Percentiles rank a stretch among this genome's conserved stretches.
Conservation (phyloP, 2,888 invertebrate genomes). For the Amorpha juglandis region DNA sequence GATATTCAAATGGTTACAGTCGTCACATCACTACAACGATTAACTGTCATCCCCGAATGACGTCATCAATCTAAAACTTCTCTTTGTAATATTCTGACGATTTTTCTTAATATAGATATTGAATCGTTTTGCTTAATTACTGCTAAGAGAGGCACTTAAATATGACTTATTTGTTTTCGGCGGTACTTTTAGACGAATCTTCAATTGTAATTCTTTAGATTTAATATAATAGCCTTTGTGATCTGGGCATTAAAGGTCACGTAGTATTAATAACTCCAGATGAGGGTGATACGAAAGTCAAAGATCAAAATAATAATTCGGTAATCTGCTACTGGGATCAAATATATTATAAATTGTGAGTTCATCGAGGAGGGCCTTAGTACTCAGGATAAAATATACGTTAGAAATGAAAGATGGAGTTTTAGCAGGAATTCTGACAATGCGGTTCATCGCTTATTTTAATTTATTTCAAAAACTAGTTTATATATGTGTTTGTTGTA, state of each 20-base stretch:
- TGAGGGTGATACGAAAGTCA: not conserved
- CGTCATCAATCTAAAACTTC: conserved; percentile 10
- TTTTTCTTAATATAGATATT: conserved; percentile 7
- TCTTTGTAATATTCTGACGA: conserved; percentile 7
- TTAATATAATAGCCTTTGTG: not conserved
- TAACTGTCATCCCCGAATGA: conserved; percentile 4
- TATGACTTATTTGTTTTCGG: conserved; percentile 9
- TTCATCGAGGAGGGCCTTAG: too few species aligned
- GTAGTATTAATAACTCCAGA: not conserved
- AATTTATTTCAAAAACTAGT: too few species aligned
- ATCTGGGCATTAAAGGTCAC: not conserved
- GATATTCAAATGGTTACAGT: not conserved
- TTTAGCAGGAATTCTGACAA: too few species aligned
- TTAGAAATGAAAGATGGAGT: too few species aligned
- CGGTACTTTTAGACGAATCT: not conserved
- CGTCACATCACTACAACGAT: conserved; percentile 7
- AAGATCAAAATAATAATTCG: not conserved
- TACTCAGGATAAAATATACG: too few species aligned
- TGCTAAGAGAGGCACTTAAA: conserved; percentile 3
- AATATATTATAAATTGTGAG: not conserved
- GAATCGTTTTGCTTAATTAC: conserved; percentile 17
- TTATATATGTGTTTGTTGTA: too few species aligned
- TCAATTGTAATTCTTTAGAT: not conserved
- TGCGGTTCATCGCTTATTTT: too few species aligned
- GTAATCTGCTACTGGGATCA: too few species aligned